phyloP scores from a whole-genome alignment of 2,113 vertebrate species.

The Aythya baeri region DNA sequence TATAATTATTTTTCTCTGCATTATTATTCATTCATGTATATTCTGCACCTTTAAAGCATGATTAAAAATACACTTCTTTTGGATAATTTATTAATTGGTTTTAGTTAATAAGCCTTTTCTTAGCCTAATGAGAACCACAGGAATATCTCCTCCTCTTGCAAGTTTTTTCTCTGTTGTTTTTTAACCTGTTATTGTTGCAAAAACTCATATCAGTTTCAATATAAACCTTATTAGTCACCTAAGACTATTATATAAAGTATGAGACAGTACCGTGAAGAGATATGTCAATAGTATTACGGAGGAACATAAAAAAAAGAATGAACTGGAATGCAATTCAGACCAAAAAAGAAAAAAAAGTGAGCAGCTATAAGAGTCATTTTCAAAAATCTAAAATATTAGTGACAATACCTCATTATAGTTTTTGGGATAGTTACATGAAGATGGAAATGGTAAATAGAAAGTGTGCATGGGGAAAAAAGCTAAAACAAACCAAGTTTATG shows the following conservation, averaged over 20 bases:
- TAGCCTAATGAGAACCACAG: not conserved
- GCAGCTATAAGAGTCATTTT: not conserved
- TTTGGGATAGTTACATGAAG: not conserved
- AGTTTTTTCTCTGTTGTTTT: not conserved
- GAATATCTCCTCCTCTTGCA: not conserved
- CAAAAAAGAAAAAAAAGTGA: not conserved
- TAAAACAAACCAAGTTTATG: not conserved
- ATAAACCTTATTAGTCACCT: not conserved
- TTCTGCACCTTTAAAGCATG: not conserved
- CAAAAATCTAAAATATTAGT: not conserved
- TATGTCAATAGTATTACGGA: not conserved
- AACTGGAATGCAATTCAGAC: not conserved
- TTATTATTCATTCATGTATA: not conserved
- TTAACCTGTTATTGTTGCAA: not conserved
- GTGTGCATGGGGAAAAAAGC: not conserved
- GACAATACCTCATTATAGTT: not conserved
- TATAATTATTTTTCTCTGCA: not conserved
- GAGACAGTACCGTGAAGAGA: not conserved
- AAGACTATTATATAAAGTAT: not conserved
- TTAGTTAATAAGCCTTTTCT: not conserved
- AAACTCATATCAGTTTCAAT: not conserved
- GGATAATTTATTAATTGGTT: not conserved
- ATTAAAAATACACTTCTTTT: not conserved
- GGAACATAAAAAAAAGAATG: not conserved
- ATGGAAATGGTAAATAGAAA: not conserved